phyloP scores from a whole-genome alignment of 2,113 vertebrate genomes.

The Cygnus atratus region DNA sequence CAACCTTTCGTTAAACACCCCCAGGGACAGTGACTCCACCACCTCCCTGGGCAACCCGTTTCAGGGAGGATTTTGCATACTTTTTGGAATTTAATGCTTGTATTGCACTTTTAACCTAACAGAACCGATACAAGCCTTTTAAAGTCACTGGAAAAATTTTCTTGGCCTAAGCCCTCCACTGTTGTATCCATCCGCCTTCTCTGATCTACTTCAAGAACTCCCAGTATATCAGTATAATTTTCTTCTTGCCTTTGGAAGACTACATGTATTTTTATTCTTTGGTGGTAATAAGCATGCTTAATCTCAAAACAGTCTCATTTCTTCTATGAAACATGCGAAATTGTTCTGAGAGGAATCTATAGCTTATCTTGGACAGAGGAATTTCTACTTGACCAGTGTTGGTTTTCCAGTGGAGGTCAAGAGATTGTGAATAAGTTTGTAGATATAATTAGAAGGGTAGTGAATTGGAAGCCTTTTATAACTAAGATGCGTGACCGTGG shows the following conservation, averaged over 20 bases:
- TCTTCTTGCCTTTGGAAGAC: neutral
- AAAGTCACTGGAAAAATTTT: neutral
- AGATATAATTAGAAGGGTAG: neutral
- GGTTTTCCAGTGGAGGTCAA: neutral
- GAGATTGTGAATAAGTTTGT: neutral
- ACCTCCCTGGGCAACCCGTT: too few species aligned
- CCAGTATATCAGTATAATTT: neutral
- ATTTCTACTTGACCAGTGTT: neutral
- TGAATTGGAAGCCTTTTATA: neutral
- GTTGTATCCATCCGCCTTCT: neutral
- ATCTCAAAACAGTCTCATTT: neutral
- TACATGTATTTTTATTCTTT: neutral
- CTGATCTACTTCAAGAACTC: neutral
- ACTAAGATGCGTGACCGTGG: neutral
- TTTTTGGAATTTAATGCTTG: too few species aligned
- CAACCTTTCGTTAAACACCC: too few species aligned
- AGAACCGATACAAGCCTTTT: neutral
- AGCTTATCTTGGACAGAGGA: neutral
- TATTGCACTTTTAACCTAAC: neutral
- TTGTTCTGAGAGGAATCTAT: neutral
- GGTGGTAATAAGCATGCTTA: neutral
- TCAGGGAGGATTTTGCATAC: too few species aligned
- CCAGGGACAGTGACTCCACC: too few species aligned
- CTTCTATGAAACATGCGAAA: neutral
- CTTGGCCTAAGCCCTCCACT: neutral